Conservation (phyloP, 2,888 invertebrate genomes). For the Acleris sparsana region DNA sequence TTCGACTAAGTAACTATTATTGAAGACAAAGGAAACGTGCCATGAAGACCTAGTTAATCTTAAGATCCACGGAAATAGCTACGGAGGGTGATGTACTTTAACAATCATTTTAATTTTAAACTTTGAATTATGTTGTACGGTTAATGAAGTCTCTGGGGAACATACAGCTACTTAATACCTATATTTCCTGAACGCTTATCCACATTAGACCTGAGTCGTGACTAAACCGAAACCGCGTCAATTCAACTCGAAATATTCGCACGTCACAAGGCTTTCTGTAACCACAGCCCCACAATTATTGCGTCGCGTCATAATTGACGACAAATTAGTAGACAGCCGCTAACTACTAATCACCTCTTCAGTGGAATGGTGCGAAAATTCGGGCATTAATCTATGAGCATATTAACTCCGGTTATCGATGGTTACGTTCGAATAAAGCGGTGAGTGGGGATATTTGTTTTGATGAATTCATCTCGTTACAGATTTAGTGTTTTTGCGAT, state of each 20-base stretch:
- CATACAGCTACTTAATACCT: too few species aligned
- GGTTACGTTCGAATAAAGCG: slow-evolving; percentile 31
- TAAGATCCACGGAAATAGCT: background rate
- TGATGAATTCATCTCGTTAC: too few species aligned
- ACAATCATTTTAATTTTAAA: background rate
- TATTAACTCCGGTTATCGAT: slow-evolving; percentile 34
- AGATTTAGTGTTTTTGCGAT: too few species aligned
- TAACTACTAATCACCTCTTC: slow-evolving; percentile 67
- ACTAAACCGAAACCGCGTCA: too few species aligned
- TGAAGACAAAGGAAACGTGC: slow-evolving; percentile 6
- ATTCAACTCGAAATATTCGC: slow-evolving; percentile 15
- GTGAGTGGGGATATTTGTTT: background rate
- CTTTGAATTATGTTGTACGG: too few species aligned
- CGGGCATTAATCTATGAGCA: slow-evolving; percentile 39
- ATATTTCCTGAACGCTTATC: too few species aligned
- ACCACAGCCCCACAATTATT: slow-evolving; percentile 50
- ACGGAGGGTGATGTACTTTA: background rate
- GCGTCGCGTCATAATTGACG: slow-evolving; percentile 60
- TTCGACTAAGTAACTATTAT: background rate
- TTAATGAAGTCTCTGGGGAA: too few species aligned
- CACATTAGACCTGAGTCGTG: too few species aligned
- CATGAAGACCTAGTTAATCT: slow-evolving; percentile 1
- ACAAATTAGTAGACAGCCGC: slow-evolving; percentile 67
- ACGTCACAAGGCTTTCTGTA: slow-evolving; percentile 33
- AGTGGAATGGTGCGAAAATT: slow-evolving; percentile 66